Evolutionary conservation across 1,140 invertebrate genomes (phyloP).

Genomic region (Solen grandis): DNA sequence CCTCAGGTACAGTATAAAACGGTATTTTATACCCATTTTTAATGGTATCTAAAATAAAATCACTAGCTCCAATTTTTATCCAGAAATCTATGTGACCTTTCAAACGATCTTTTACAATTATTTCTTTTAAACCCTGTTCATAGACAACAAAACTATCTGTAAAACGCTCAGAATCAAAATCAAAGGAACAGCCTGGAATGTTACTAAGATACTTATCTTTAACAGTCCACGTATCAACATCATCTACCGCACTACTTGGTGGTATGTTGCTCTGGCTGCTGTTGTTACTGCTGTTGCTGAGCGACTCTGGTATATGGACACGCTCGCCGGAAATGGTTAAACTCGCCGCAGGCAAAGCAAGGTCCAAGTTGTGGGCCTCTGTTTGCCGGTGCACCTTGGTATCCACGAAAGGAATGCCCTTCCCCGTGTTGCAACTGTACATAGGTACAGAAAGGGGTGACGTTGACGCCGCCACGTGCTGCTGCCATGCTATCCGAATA

Average conservation of each 20-base stretch:
- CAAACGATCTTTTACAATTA: slow-evolving; percentile 16
- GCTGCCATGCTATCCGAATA: too few relatives aligned
- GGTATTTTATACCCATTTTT: slow-evolving; percentile 37
- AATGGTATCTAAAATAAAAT: slow-evolving; percentile 40
- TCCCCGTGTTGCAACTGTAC: too few relatives aligned
- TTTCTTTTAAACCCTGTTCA: slow-evolving; percentile 24
- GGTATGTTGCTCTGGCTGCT: slow-evolving; percentile 5
- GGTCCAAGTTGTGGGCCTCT: neutral
- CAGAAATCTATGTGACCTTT: slow-evolving; percentile 13
- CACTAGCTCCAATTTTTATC: slow-evolving; percentile 3
- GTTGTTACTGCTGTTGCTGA: neutral
- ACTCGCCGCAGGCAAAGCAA: slow-evolving; percentile 23
- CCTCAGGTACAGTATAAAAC: slow-evolving; percentile 27
- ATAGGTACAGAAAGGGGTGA: too few relatives aligned
- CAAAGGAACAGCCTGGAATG: too few relatives aligned
- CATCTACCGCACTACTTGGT: too few relatives aligned
- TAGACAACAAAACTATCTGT: slow-evolving; percentile 16
- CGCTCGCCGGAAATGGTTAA: slow-evolving; percentile 3
- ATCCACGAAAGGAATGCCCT: too few relatives aligned
- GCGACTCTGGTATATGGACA: neutral
- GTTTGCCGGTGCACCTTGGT: too few relatives aligned
- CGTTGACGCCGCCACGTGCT: too few relatives aligned
- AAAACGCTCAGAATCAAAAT: slow-evolving; percentile 1
- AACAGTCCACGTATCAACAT: too few relatives aligned
- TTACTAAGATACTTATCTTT: too few relatives aligned